Percentiles rank a stretch among this genome's conserved stretches.
Conservation (phyloP, 2,888 invertebrate species). For the Calameuta idolon region DNA sequence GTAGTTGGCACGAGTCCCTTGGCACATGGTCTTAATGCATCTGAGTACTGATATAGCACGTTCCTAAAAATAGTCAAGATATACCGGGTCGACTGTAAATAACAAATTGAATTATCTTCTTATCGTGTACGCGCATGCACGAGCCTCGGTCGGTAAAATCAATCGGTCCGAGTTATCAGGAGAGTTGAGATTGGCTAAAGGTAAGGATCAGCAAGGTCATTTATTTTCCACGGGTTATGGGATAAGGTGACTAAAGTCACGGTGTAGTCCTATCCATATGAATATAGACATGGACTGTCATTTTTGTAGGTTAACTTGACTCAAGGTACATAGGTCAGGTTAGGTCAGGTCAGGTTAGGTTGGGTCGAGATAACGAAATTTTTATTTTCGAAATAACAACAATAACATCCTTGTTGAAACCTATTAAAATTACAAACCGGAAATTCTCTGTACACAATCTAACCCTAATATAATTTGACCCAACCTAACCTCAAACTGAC, state of each 20-base stretch:
- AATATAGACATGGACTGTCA: background rate
- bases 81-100: slow-evolving; percentile 34
- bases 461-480: no score
- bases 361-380: background rate
- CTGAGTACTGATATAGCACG: slow-evolving; percentile 34
- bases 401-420: background rate
- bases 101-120: slow-evolving; percentile 34
- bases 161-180: background rate
- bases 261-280: background rate
- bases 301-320: background rate
- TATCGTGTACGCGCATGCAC: slow-evolving; percentile 19
- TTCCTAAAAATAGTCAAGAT: slow-evolving; percentile 36
- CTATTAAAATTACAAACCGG: background rate
- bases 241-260: background rate
- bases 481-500: no score
- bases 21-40: background rate
- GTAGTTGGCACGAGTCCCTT: background rate
- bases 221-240: background rate
- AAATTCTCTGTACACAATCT: background rate
- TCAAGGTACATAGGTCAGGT: no score
- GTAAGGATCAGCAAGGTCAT: background rate
- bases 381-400: background rate
- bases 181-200: background rate
- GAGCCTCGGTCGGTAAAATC: background rate
- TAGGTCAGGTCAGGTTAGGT: background rate